Percentiles rank a stretch among this genome's conserved stretches.
These are phyloP conservation scores for Eilema caniola DNA, from an alignment of 2,888 invertebrate genomes.

Conservation along the genomic window DNA sequence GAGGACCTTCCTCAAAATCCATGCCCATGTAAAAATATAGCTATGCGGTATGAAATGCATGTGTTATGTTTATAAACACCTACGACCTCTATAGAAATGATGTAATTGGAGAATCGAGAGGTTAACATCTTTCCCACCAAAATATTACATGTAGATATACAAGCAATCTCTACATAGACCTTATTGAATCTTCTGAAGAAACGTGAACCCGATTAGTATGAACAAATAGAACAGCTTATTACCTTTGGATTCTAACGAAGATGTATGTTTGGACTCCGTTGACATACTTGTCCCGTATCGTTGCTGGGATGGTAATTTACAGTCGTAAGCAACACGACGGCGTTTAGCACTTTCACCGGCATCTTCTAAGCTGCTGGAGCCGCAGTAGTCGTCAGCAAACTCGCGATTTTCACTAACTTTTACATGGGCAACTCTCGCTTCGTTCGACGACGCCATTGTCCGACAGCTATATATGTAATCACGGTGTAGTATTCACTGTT, in stretches of 20 bases:
- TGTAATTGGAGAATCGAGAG: conserved; percentile 78
- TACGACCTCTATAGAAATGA: conserved; percentile 78
- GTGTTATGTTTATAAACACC: conserved; percentile 83
- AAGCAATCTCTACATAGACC: conserved; percentile 27
- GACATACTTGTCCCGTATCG: conserved; percentile 83
- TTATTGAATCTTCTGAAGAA: conserved; percentile 31
- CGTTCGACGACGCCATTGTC: conserved; percentile 86
- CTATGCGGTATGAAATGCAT: conserved; percentile 54
- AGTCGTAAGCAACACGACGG: conserved; percentile 79
- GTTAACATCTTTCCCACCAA: conserved; percentile 84
- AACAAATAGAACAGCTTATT: conserved; percentile 54
- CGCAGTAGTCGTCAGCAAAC: conserved; percentile 66
- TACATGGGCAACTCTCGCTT: conserved; percentile 78
- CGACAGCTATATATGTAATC: conserved; percentile 69
- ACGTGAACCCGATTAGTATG: conserved; percentile 36
- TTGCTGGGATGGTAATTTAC: conserved; percentile 80
- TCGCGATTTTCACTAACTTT: conserved; percentile 81
- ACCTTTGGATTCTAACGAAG: conserved; percentile 78
- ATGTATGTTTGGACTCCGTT: conserved; percentile 71
- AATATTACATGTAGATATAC: conserved; percentile 54
- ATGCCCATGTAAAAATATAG: conserved; percentile 23
- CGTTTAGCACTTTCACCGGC: conserved; percentile 80
- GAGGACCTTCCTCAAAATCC: conserved; percentile 12
- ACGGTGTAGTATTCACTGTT: conserved; percentile 66
- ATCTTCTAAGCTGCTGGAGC: conserved; percentile 70